These are phyloP conservation scores for Pitangus sulphuratus DNA, from an alignment of 2,797 vertebrate genomes.

Conservation along the genomic window DNA sequence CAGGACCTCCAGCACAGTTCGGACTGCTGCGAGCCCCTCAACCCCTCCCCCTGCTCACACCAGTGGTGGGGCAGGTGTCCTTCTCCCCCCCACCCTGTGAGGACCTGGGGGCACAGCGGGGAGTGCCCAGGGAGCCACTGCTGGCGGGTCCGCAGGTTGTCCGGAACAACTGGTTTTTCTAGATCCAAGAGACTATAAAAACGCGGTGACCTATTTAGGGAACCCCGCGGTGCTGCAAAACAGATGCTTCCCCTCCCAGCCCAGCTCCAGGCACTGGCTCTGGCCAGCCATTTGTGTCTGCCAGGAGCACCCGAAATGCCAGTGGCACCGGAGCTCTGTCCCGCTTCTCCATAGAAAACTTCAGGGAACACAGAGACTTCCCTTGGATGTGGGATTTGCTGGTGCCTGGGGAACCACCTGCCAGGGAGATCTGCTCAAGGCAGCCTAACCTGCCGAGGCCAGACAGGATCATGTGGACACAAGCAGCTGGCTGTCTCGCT, in stretches of 20 bases:
- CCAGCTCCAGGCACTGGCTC: not conserved
- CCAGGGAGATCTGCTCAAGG: not conserved
- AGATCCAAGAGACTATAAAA: constrained; percentile 52
- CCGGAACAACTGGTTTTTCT: constrained; percentile 57
- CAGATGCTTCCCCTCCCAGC: constrained; percentile 12
- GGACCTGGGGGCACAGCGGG: fast-evolving
- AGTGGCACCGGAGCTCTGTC: fast-evolving
- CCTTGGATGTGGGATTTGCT: not conserved
- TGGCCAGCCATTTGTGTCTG: not conserved
- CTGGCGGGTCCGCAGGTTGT: not conserved
- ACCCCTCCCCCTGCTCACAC: fast-evolving
- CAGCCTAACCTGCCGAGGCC: not conserved
- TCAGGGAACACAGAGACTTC: fast-evolving
- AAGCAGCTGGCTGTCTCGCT: not conserved
- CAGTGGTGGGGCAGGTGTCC: not conserved
- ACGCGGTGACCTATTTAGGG: constrained; percentile 63
- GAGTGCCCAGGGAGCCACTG: not conserved
- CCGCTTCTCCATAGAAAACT: not conserved
- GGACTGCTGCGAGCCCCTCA: fast-evolving
- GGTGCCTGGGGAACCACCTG: not conserved
- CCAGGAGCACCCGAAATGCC: not conserved
- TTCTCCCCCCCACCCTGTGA: fast-evolving
- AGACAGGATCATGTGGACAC: fast-evolving
- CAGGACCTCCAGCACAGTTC: fast-evolving
- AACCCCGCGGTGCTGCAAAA: not conserved